Percentiles rank a stretch among this genome's conserved stretches.
These are phyloP conservation scores for Nymphicus hollandicus DNA, from an alignment of 2,113 vertebrate genomes.

Conservation along the genomic window DNA sequence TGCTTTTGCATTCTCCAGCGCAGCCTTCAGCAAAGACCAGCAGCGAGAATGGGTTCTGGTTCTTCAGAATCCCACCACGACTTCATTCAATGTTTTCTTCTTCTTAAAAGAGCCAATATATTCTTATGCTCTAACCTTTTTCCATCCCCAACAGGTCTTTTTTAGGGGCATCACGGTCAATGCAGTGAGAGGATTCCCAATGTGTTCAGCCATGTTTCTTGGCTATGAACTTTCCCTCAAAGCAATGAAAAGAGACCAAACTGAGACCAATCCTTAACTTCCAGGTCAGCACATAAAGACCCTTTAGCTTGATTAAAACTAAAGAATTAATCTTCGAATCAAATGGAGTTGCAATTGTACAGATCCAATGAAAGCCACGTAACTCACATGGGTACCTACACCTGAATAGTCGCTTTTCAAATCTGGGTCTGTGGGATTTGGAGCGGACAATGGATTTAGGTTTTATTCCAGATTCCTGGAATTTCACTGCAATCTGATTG, in stretches of 20 bases:
- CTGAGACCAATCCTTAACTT: slow-evolving; percentile 63
- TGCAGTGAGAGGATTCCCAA: slow-evolving; percentile 90
- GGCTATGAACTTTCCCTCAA: slow-evolving; percentile 90
- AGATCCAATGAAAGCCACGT: background rate
- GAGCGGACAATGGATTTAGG: background rate
- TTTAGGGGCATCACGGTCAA: slow-evolving; percentile 89
- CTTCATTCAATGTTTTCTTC: background rate
- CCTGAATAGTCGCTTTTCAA: background rate
- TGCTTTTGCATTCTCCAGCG: accelerated
- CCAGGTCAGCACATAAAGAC: slow-evolving; percentile 66
- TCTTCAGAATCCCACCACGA: background rate
- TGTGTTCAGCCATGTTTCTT: slow-evolving; percentile 94
- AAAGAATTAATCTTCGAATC: background rate
- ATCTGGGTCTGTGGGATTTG: background rate
- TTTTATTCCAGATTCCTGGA: background rate
- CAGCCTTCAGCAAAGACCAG: background rate
- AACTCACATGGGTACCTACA: background rate
- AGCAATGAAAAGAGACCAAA: slow-evolving; percentile 78
- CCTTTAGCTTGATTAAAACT: background rate
- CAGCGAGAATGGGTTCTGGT: accelerated
- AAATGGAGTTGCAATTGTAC: background rate
- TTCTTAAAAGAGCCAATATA: background rate
- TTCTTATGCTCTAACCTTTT: slow-evolving; percentile 30
- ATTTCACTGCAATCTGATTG: background rate
- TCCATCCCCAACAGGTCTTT: slow-evolving; percentile 84